These are phyloP conservation scores for Drosophila macrospina DNA, from an alignment of 2,888 invertebrate species.

Conservation along the genomic window DNA sequence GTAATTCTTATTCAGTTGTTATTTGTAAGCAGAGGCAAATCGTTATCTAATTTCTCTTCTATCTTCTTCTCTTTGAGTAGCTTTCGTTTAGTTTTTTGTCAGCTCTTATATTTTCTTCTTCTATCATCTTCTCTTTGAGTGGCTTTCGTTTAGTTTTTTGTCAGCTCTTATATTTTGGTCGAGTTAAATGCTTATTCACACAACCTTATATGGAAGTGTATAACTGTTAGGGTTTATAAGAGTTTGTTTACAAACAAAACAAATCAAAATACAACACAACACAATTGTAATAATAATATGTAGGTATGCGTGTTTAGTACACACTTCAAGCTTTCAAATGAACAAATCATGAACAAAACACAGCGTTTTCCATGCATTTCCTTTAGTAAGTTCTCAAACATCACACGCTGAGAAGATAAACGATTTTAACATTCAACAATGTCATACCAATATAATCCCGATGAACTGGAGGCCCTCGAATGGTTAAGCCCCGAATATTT, in stretches of 20 bases:
- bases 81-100: not conserved
- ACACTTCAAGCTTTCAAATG: not conserved
- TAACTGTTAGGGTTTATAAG: not conserved
- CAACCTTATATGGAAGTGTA: constrained; percentile 8
- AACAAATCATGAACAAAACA: constrained; percentile 5
- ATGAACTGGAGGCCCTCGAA: constrained; percentile 61
- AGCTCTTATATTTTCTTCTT: too few relatives aligned
- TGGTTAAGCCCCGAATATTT: constrained; percentile 67
- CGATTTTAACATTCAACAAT: constrained; percentile 1
- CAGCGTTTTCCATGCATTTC: not conserved
- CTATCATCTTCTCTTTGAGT: not conserved
- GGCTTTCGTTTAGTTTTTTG: not conserved
- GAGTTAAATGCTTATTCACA: too few relatives aligned
- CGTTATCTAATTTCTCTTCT: too few relatives aligned
- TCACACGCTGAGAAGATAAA: not conserved
- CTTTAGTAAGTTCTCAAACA: constrained; percentile 11
- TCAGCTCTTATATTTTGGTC: too few relatives aligned
- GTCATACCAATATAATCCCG: constrained; percentile 41
- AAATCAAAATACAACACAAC: not conserved
- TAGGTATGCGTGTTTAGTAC: not conserved
- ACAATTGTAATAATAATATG: not conserved
- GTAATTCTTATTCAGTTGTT: too few relatives aligned
- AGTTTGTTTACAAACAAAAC: not conserved
- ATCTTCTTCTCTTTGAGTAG: not conserved
- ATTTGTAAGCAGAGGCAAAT: too few relatives aligned